These are phyloP conservation scores for Psophia crepitans DNA, from an alignment of 2,113 vertebrate species.

Conservation along the genomic window DNA sequence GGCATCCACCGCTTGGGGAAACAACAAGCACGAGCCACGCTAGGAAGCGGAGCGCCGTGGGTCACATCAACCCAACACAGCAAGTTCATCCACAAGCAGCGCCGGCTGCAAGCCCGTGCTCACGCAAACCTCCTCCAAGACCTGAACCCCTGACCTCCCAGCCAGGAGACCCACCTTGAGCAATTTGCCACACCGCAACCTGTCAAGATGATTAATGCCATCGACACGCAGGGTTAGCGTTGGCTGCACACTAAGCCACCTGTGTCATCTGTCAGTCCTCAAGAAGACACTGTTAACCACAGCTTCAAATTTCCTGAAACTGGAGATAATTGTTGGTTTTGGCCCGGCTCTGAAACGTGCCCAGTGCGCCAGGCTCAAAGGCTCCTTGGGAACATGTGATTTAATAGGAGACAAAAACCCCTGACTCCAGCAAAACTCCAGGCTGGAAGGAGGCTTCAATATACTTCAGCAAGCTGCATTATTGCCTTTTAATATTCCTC, in stretches of 20 bases:
- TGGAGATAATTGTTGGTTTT: constrained; percentile 48
- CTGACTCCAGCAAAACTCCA: background rate
- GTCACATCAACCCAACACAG: accelerated
- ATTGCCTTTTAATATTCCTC: background rate
- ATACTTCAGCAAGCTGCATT: background rate
- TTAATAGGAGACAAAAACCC: background rate
- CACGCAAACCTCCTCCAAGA: background rate
- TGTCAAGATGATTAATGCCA: background rate
- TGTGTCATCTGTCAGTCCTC: background rate
- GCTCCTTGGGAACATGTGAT: background rate
- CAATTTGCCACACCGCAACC: background rate
- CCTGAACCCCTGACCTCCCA: background rate
- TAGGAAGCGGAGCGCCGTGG: accelerated
- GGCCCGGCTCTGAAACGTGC: background rate
- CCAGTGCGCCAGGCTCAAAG: background rate
- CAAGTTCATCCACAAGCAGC: background rate
- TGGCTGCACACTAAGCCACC: background rate
- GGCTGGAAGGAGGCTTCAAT: background rate
- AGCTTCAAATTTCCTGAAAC: constrained; percentile 41
- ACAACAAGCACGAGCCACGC: accelerated
- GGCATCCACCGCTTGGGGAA: background rate
- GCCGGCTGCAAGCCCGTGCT: background rate
- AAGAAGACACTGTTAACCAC: background rate
- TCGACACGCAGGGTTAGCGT: background rate
- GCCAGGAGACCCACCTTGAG: background rate